A percentile compares a stretch with the other conserved stretches of the same genome.
Evolutionary conservation across 2,888 invertebrate genomes (phyloP).

Genomic region (Microplitis deprimator): DNA sequence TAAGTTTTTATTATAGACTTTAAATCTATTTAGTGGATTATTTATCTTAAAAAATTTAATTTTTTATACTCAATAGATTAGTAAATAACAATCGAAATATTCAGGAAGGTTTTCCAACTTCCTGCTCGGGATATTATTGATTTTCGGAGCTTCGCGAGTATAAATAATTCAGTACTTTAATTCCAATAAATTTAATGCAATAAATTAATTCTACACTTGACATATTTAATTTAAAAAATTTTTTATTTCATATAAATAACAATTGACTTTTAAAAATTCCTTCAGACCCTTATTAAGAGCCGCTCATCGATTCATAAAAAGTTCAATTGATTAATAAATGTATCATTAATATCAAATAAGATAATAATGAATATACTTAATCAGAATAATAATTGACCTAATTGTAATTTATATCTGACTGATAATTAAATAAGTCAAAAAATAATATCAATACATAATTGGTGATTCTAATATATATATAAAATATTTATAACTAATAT

Average conservation of each 20-base stretch:
- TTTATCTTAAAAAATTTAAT: too few species aligned
- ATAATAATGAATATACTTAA: background rate
- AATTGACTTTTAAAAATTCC: too few species aligned
- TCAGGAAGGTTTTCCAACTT: background rate
- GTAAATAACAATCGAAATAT: too few species aligned
- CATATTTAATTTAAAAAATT: background rate
- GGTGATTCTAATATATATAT: background rate
- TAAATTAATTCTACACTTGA: background rate
- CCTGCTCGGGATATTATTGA: background rate
- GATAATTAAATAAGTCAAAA: conserved; percentile 19
- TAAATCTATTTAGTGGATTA: too few species aligned
- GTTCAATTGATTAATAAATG: too few species aligned
- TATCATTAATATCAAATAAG: background rate
- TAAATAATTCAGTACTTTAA: background rate
- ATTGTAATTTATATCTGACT: background rate
- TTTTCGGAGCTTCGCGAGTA: background rate
- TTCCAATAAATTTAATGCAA: background rate
- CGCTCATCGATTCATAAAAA: too few species aligned
- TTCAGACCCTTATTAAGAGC: too few species aligned
- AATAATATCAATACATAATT: conserved; percentile 12
- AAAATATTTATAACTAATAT: background rate
- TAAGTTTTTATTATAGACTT: background rate
- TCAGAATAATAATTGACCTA: background rate
- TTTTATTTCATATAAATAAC: background rate
- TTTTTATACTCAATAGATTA: too few species aligned